A percentile compares a stretch with the other conserved stretches of the same genome.
These are phyloP conservation scores for Sciurus carolinensis DNA, from an alignment of 2,797 vertebrate species.

Conservation along the genomic window DNA sequence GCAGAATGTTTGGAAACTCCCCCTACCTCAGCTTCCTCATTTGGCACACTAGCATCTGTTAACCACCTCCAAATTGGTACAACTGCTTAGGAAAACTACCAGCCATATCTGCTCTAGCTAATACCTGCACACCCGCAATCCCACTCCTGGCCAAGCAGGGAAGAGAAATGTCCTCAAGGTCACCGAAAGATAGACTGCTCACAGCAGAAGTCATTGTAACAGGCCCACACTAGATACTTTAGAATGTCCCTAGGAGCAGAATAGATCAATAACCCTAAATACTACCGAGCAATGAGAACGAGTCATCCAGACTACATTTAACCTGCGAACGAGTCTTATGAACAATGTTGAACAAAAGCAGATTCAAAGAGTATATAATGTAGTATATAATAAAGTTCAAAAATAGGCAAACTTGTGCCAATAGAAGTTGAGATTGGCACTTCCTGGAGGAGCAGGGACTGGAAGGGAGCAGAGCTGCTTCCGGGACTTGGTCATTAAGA, in stretches of 20 bases:
- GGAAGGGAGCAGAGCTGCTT: background rate
- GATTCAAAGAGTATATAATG: background rate
- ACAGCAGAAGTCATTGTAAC: background rate
- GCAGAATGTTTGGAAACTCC: background rate
- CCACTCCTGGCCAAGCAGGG: background rate
- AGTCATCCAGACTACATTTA: background rate
- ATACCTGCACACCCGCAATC: background rate
- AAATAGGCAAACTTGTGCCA: background rate
- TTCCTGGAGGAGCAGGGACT: background rate
- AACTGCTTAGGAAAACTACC: background rate
- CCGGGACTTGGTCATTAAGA: background rate
- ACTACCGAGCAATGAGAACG: background rate
- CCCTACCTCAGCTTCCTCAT: background rate
- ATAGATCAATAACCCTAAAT: background rate
- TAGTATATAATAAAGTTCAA: background rate
- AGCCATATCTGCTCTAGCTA: too few species aligned
- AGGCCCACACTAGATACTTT: background rate
- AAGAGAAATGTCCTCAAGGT: background rate
- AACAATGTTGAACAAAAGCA: background rate
- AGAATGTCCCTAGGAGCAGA: background rate
- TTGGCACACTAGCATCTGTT: background rate
- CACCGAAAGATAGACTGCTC: background rate
- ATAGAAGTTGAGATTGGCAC: background rate
- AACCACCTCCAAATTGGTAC: background rate
- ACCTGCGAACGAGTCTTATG: background rate